phyloP scores from a whole-genome alignment of 2,113 vertebrate genomes.

The Anthoscopus minutus region DNA sequence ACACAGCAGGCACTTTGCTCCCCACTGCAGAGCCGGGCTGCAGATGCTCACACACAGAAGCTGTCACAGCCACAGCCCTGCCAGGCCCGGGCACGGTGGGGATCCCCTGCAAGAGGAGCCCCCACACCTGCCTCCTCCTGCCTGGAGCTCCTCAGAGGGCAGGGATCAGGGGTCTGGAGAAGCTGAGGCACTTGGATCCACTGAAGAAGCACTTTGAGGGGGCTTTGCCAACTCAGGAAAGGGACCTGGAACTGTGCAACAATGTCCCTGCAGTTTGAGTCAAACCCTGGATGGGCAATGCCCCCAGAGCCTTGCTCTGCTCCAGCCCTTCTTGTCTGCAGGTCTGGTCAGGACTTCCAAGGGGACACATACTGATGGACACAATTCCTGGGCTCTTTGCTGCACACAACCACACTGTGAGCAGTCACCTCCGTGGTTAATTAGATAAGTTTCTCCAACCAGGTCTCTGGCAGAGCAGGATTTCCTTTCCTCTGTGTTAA shows the following conservation, averaged over 20 bases:
- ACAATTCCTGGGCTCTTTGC: background rate
- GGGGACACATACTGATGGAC: background rate
- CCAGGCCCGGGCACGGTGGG: background rate
- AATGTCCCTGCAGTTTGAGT: background rate
- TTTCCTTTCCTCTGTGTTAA: background rate
- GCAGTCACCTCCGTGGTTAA: background rate
- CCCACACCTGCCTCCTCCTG: background rate
- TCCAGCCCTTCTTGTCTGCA: background rate
- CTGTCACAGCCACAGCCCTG: background rate
- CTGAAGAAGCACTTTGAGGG: background rate
- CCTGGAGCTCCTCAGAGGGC: background rate
- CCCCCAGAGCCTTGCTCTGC: background rate
- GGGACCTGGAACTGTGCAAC: background rate
- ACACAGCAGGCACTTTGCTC: rapidly evolving
- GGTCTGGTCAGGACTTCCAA: background rate
- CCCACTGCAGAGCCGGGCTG: rapidly evolving
- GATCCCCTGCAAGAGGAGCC: background rate
- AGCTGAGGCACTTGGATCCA: too few species aligned
- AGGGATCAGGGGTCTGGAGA: background rate
- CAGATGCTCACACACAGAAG: background rate
- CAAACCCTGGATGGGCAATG: background rate
- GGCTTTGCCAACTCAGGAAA: background rate
- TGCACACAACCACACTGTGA: background rate
- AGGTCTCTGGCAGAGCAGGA: background rate
- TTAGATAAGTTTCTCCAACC: background rate